These are phyloP conservation scores for Spea bombifrons DNA, from an alignment of 2,113 vertebrate species.

Conservation along the genomic window DNA sequence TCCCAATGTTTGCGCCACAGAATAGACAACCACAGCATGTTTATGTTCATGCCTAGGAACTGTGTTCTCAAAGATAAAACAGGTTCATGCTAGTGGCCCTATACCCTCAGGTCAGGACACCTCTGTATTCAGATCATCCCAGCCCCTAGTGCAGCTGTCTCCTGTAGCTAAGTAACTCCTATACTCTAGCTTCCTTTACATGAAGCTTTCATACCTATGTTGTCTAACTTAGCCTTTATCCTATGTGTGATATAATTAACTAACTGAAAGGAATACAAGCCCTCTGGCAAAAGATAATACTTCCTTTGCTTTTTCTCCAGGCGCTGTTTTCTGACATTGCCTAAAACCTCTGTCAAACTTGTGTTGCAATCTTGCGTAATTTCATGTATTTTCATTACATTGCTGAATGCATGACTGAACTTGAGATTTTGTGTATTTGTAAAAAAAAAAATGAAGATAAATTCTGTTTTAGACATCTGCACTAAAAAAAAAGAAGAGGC, in stretches of 20 bases:
- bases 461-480: neutral
- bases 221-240: no score
- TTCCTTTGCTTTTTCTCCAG: neutral
- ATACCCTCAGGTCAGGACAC: no score
- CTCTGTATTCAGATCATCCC: no score
- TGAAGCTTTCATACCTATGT: no score
- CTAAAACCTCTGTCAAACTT: conserved; percentile 48
- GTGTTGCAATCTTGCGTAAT: conserved; percentile 54
- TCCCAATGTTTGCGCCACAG: no score
- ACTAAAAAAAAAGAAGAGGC: neutral
- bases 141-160: no score
- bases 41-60: no score
- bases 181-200: no score
- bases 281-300: neutral
- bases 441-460: neutral
- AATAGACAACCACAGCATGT: no score
- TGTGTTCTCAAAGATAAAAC: no score
- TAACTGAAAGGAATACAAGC: neutral
- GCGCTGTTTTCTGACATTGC: neutral
- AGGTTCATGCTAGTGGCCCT: no score
- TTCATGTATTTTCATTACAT: conserved; percentile 20
- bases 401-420: conserved; percentile 6
- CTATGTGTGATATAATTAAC: neutral
- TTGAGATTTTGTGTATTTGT: conserved; percentile 13
- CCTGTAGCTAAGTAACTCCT: no score